Percentiles rank a stretch among this genome's conserved stretches.
Evolutionary conservation across 1,140 invertebrate species (phyloP).

Genomic region (Halotydeus destructor): DNA sequence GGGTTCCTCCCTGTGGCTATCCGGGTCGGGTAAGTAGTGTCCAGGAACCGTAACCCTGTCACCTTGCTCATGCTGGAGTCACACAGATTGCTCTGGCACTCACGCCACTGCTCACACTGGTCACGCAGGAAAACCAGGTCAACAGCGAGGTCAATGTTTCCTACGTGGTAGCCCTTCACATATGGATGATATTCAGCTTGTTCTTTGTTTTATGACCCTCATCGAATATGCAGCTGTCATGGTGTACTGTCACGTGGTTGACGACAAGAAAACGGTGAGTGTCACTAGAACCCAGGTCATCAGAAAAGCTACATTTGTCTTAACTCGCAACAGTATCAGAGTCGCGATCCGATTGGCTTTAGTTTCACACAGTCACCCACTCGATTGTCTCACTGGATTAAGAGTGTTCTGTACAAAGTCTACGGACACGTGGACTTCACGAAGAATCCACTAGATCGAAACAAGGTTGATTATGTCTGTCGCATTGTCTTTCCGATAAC

Average conservation of each 20-base stretch:
- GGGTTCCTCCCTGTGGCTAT: constrained; percentile 16
- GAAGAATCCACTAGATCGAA: constrained; percentile 4
- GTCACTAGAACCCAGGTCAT: not conserved
- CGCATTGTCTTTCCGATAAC: constrained; percentile 1
- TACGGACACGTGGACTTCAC: not conserved
- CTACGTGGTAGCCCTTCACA: constrained; percentile 32
- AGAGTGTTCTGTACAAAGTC: not conserved
- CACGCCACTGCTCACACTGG: constrained; percentile 37
- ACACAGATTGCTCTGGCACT: constrained; percentile 16
- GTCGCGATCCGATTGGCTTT: not conserved
- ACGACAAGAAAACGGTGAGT: constrained; percentile 5
- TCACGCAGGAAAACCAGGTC: constrained; percentile 38
- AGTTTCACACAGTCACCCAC: not conserved
- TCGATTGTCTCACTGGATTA: not conserved
- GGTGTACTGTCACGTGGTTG: not conserved
- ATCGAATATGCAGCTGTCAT: constrained; percentile 58
- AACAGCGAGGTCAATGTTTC: constrained; percentile 30
- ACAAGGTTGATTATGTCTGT: constrained; percentile 1
- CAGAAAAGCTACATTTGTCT: too few species aligned
- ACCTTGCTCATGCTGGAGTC: too few species aligned
- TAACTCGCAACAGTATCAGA: too few species aligned
- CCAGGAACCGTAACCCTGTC: too few species aligned
- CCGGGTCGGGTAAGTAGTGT: constrained; percentile 13
- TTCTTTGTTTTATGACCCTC: constrained; percentile 61
- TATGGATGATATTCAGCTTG: constrained; percentile 42